Evolutionary conservation across 2,888 invertebrate genomes (phyloP), one percentile per base, ranked within the genome.

Genomic region (Ypsolopha scabrella): DNA sequence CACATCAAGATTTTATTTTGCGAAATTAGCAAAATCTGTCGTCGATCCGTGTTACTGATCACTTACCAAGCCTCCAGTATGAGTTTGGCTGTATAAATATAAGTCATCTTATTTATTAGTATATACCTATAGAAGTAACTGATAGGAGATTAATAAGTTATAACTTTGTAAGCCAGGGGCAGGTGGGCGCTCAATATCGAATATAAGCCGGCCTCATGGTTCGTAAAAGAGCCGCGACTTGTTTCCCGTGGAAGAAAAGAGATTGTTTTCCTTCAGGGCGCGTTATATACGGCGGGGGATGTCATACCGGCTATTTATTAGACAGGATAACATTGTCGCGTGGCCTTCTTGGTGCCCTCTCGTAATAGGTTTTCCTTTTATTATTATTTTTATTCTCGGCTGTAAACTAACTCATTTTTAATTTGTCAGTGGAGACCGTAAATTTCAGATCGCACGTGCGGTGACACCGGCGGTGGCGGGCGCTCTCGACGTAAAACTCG

Each of bases 321-420:
- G 73, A 74, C 65, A 70, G 75, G 77, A 77, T 80, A 81, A 82
- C 80, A 80, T 76, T 80, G 81, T 80, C 75, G 69, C 70, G 60
- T 61, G 64, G 63, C 64, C 66, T 63, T 62, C 62, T 61, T 63
- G 61, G 67, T 65, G 70, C 47, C 47, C 37, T 37, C 65, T 55
- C 67, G 72, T 79, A 80, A 80, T 80, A 75, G 75, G 72, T 75
- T 80, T 79, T 62, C 67, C 67, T 76, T 76, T 55, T 76, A 51
- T 48, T 75, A 72, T 79, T 71, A 78, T 78, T 78, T 79, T 75
- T 76, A 75, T 74, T 74, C 75, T 64, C 60, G 70, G 75, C 65
- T 75, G 77, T 79, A 78, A 80, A 80, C 77, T 76, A 76, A 75
- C 79, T 78, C 74, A 79, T 82, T 82, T 81, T 83, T 82, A 82